A percentile compares a stretch with the other conserved stretches of the same genome.
These are phyloP conservation scores for Campoletis raptor DNA, from an alignment of 2,888 invertebrate genomes.

Conservation along the genomic window DNA sequence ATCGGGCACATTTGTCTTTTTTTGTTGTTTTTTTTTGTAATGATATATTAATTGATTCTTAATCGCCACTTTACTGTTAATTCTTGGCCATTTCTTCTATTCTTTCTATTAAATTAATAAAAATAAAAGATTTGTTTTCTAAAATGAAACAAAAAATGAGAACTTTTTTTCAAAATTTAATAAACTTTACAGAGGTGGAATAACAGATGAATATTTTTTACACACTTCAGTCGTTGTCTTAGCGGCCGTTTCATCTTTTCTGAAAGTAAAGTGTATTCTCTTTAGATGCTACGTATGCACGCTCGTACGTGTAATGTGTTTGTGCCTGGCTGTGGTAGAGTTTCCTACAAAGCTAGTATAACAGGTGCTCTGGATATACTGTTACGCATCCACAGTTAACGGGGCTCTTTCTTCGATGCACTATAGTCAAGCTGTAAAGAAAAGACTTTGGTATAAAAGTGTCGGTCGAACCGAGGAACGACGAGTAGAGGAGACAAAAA, in stretches of 20 bases:
- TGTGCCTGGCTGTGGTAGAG: background rate
- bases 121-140: background rate
- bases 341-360: slow-evolving; percentile 45
- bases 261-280: background rate
- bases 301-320: slow-evolving; percentile 7
- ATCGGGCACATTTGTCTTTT: background rate
- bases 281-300: slow-evolving; percentile 8
- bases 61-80: background rate
- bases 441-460: slow-evolving; percentile 40
- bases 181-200: background rate
- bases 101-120: background rate
- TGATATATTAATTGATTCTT: background rate
- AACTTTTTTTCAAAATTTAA: background rate
- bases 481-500: slow-evolving; percentile 24
- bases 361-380: slow-evolving; percentile 70
- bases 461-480: slow-evolving; percentile 21
- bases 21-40: background rate
- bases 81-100: background rate
- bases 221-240: background rate
- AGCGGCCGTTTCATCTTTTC: slow-evolving; percentile 1
- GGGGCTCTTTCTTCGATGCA: slow-evolving; percentile 67
- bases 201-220: slow-evolving; percentile 8
- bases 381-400: slow-evolving; percentile 72
- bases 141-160: background rate
- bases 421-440: slow-evolving; percentile 41